phyloP scores from a whole-genome alignment of 2,113 vertebrate genomes.

The Ctenomys sociabilis region DNA sequence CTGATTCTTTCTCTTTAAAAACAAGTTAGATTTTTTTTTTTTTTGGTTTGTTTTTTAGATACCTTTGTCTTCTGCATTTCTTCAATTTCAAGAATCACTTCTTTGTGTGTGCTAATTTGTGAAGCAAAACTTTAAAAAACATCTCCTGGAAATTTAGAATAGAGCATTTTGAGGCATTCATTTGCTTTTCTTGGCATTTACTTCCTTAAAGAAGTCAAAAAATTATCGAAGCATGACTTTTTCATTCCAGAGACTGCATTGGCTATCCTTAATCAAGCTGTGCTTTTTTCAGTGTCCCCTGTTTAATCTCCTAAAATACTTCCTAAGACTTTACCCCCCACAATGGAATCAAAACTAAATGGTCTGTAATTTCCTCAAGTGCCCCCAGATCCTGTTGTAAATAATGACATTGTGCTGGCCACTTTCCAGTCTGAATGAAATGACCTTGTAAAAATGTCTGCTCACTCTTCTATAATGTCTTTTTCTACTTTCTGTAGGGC shows the following conservation, averaged over 20 bases:
- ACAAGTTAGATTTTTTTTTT: conserved; percentile 23
- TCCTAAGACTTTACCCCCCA: conserved; percentile 86
- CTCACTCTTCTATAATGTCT: conserved; percentile 82
- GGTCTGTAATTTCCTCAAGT: conserved; percentile 89
- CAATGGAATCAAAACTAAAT: conserved; percentile 88
- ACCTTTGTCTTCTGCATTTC: conserved; percentile 52
- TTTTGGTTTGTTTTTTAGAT: conserved; percentile 8
- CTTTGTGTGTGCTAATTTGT: conserved; percentile 64
- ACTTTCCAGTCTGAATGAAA: conserved; percentile 85
- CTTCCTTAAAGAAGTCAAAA: conserved; percentile 84
- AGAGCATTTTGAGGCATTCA: conserved; percentile 72
- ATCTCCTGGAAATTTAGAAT: conserved; percentile 75
- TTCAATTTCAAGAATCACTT: conserved; percentile 62
- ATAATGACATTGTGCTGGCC: conserved; percentile 87
- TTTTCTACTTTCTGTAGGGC: conserved; percentile 77
- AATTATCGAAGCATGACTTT: conserved; percentile 83
- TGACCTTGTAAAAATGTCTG: conserved; percentile 85
- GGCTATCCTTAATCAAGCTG: conserved; percentile 86
- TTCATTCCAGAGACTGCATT: conserved; percentile 83
- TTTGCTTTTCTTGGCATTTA: conserved; percentile 82
- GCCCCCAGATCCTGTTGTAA: conserved; percentile 86
- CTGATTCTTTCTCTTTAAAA: conserved; percentile 53
- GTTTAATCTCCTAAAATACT: conserved; percentile 89
- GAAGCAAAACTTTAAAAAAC: conserved; percentile 74
- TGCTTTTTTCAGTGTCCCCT: conserved; percentile 85